These are phyloP conservation scores for Fregata magnificens DNA, from an alignment of 2,113 vertebrate genomes.

Conservation along the genomic window DNA sequence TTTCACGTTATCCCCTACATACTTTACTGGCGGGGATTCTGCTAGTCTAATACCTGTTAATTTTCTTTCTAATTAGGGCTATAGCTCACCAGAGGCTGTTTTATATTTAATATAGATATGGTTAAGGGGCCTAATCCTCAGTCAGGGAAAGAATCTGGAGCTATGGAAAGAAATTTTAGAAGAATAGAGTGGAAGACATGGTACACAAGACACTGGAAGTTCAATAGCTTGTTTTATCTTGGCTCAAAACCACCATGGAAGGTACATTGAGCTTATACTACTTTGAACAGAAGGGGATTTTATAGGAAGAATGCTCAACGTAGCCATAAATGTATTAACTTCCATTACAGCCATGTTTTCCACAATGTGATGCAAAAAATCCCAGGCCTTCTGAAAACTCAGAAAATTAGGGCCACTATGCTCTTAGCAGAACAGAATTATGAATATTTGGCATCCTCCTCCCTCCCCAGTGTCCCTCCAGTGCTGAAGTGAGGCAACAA, in stretches of 20 bases:
- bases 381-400: background rate
- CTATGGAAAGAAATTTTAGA: background rate
- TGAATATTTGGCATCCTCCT: background rate
- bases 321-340: background rate
- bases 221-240: background rate
- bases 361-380: background rate
- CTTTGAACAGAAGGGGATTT: background rate
- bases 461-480: background rate
- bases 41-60: conserved; percentile 32
- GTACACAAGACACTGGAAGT: background rate
- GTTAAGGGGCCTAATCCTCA: background rate
- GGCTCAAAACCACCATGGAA: background rate
- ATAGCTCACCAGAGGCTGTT: conserved; percentile 25
- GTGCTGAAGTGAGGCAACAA: background rate
- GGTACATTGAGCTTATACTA: background rate
- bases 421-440: background rate
- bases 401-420: background rate
- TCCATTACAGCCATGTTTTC: background rate
- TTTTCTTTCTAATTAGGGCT: conserved; percentile 48
- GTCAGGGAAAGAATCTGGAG: background rate
- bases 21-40: background rate
- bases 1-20: conserved; percentile 20
- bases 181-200: background rate
- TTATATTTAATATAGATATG: background rate
- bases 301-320: background rate